phyloP scores from a whole-genome alignment of 23 tunicate genomes.

The Ascidia mentula region DNA sequence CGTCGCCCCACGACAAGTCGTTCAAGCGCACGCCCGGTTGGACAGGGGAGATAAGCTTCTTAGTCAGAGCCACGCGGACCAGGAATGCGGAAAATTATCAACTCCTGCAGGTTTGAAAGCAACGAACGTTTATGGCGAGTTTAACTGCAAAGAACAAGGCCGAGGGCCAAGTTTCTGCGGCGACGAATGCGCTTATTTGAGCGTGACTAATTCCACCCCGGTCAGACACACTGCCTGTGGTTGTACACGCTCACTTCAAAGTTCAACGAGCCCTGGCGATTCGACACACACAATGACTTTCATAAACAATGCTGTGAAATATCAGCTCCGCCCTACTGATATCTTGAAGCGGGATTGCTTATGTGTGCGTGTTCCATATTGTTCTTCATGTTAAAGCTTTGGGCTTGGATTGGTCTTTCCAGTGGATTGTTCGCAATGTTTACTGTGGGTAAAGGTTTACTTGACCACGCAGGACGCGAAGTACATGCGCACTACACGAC shows the following conservation, averaged over 20 bases:
- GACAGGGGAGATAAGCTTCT: background rate
- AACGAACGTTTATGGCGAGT: background rate
- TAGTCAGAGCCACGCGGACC: background rate
- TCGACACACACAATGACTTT: background rate
- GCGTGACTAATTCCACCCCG: background rate
- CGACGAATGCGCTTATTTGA: background rate
- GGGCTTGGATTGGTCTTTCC: no score
- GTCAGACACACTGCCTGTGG: background rate
- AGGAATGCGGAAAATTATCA: conserved; percentile 8
- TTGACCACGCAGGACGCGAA: no score
- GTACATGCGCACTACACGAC: no score
- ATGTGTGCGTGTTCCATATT: no score
- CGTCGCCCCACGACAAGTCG: background rate
- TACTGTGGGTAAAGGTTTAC: no score
- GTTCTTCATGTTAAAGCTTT: no score
- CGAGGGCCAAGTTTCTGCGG: background rate
- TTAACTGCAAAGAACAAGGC: background rate
- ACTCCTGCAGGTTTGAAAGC: background rate
- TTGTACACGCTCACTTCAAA: conserved; percentile 5
- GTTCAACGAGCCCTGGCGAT: background rate
- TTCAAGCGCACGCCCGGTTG: no score
- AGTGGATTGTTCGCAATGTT: no score
- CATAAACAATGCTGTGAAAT: no score
- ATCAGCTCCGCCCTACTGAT: no score
- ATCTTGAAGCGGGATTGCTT: no score